Evolutionary conservation across 2,797 vertebrate species (phyloP), one percentile per base, ranked within the genome.

Genomic region (Trachurus trachurus): DNA sequence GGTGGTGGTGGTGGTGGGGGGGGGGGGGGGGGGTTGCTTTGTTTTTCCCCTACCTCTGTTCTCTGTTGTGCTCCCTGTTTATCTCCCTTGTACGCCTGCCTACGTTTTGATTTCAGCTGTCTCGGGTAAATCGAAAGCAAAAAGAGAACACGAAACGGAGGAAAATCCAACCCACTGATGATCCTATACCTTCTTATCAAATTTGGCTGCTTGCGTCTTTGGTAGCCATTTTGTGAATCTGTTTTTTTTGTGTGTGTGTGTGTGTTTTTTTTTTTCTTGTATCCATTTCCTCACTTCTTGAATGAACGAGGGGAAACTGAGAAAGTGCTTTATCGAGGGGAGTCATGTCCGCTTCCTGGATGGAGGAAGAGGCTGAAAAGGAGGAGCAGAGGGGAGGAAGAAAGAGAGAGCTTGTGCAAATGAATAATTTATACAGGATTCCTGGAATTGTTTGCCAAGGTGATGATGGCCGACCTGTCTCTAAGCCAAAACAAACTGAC

Each of bases 371-470:
- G 75, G 52, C 69, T 53, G 81, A 72, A 82, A 82, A 75, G 44
- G 69, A 84, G 83, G 71, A 78, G 76, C 69, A 63, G 66, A 63
- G 76, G 56, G 76, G 3, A 3, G 26, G 26, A 26, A 60, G 59
- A 80, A 84, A 81, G 80, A 68, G 84, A 54, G 86, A 87, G 84
- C 92, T 93, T 92, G 92, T 93, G 93, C 90, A 93, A 90, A 95
- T 96, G 94, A 96, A 96, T 96, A 94, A 96, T 96, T 96, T 93
- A 95, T 94, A 90, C 83, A 82, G 91, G 92, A 93, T 95, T 96
- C 94, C 93, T 92, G 94, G 95, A 96, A 95, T 95, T 96, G 93
- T 96, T 95, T 96, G 94, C 92, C 92, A 93, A 94, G 95, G 94
- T 95, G 94, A 95, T 96, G 94, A 96, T 95, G 94, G 94, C 86